Conservation (phyloP, 1,140 invertebrate genomes). For the Aporrectodea caliginosa region DNA sequence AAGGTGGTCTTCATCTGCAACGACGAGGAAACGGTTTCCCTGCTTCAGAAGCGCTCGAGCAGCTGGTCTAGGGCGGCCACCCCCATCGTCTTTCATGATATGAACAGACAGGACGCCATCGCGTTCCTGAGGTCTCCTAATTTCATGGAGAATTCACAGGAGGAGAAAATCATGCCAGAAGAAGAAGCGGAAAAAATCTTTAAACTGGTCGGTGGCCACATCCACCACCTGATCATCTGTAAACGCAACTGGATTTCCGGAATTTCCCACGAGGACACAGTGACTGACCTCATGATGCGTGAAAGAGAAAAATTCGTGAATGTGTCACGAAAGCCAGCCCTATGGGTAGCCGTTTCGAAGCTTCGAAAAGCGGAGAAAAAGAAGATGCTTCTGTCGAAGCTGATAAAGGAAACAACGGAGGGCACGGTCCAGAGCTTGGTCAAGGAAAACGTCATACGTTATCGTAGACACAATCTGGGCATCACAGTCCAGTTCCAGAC, state of each 20-base stretch:
- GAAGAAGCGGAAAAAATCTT: neutral
- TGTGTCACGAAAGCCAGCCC: neutral
- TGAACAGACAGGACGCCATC: constrained; percentile 12
- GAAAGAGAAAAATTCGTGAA: constrained; percentile 26
- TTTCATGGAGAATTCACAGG: neutral
- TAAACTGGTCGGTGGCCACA: constrained; percentile 18
- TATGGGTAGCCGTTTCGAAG: neutral
- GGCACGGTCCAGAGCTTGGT: neutral
- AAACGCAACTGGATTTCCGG: constrained; percentile 4
- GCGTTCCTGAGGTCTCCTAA: neutral
- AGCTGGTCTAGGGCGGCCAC: constrained; percentile 26
- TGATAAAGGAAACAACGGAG: neutral
- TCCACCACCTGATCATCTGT: constrained; percentile 12
- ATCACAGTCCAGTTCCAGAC: constrained; percentile 5
- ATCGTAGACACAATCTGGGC: neutral
- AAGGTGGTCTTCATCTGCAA: constrained; percentile 28
- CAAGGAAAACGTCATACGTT: constrained; percentile 6
- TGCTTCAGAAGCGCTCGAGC: constrained; percentile 4
- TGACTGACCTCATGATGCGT: neutral
- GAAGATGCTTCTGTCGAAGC: constrained; percentile 1
- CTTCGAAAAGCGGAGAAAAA: constrained; percentile 5
- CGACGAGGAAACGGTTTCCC: constrained; percentile 5
- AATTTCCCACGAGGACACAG: neutral
- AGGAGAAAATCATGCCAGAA: neutral
- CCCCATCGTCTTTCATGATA: constrained; percentile 25